Percentiles rank a stretch among this genome's conserved stretches.
Conservation (phyloP, 2,888 invertebrate species). For the Standfussiana lucernea region DNA sequence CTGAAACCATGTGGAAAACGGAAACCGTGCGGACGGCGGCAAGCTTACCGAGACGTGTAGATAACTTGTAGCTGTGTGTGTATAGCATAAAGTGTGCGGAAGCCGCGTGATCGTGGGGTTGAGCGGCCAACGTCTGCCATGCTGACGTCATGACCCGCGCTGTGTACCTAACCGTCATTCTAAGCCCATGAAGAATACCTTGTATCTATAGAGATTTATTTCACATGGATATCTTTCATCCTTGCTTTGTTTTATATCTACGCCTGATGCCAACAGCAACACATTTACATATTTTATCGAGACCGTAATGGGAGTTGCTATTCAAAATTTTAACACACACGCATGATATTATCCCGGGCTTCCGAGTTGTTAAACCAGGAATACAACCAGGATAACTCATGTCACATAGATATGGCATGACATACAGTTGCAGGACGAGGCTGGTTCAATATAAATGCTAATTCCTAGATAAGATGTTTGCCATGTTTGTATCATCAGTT, state of each 20-base stretch:
- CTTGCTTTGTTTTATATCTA: conserved; percentile 18
- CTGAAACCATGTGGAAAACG: conserved; percentile 70
- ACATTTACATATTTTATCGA: conserved; percentile 13
- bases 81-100: conserved; percentile 64
- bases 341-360: conserved; percentile 16
- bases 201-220: conserved; percentile 5
- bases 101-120: conserved; percentile 74
- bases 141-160: conserved; percentile 72
- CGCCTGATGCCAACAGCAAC: not conserved
- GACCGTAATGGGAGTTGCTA: not conserved
- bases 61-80: conserved; percentile 38
- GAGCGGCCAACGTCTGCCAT: conserved; percentile 56
- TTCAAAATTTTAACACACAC: not conserved
- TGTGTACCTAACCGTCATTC: conserved; percentile 56
- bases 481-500: conserved; percentile 53
- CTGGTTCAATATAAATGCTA: conserved; percentile 86
- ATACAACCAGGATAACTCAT: conserved; percentile 64
- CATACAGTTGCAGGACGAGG: conserved; percentile 71
- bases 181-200: conserved; percentile 16
- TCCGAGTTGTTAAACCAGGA: conserved; percentile 28
- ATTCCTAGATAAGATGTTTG: conserved; percentile 77
- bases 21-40: conserved; percentile 58
- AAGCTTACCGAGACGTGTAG: conserved; percentile 51
- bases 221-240: not conserved
- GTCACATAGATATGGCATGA: conserved; percentile 56